phyloP scores from a whole-genome alignment of 2,888 invertebrate species.

The Tyria jacobaeae region DNA sequence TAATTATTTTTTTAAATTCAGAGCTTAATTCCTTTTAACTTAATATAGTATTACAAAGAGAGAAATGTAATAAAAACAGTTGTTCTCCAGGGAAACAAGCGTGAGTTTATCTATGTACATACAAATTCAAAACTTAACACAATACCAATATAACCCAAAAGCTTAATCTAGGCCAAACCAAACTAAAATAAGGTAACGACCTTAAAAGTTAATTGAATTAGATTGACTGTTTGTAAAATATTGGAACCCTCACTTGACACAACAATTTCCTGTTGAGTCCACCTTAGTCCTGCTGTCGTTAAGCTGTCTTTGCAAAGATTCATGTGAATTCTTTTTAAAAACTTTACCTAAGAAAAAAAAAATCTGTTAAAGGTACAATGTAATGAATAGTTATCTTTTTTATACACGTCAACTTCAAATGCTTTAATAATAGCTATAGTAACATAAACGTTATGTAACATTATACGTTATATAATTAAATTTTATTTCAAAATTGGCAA shows the following conservation, averaged over 20 bases:
- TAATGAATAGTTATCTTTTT: too few species aligned
- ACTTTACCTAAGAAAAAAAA: background rate
- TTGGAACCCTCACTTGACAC: conserved; percentile 7
- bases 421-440: too few species aligned
- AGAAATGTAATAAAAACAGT: too few species aligned
- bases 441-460: too few species aligned
- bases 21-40: too few species aligned
- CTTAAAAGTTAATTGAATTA: background rate
- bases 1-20: too few species aligned
- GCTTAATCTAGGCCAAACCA: background rate
- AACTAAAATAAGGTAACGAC: background rate
- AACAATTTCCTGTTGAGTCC: conserved; percentile 4
- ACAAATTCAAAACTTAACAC: background rate
- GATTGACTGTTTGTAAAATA: conserved; percentile 11
- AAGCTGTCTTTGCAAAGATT: conserved; percentile 10
- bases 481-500: too few species aligned
- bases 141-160: background rate
- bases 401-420: too few species aligned
- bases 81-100: too few species aligned
- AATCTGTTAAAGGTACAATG: background rate
- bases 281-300: conserved; percentile 6
- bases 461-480: too few species aligned
- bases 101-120: too few species aligned
- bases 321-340: background rate
- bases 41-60: too few species aligned